Conservation (phyloP, 2,797 vertebrate genomes). For the Pseudochirops corinnae region DNA sequence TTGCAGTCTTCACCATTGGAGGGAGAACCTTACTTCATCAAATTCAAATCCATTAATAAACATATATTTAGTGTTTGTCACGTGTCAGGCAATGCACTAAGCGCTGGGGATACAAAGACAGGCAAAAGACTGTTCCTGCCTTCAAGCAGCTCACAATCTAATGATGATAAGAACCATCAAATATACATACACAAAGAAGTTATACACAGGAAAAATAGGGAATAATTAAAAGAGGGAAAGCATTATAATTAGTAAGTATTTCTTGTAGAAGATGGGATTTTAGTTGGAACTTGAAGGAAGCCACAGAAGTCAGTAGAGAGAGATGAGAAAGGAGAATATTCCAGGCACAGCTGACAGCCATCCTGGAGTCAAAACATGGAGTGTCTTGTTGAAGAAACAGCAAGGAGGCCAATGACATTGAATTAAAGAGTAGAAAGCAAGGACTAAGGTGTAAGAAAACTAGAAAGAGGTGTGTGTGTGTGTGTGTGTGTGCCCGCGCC, state of each 20-base stretch:
- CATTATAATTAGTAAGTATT: background rate
- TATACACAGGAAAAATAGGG: background rate
- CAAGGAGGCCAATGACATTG: background rate
- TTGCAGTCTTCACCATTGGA: no score
- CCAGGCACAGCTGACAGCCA: background rate
- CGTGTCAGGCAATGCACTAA: no score
- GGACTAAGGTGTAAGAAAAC: background rate
- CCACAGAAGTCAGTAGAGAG: background rate
- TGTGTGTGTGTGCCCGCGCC: background rate
- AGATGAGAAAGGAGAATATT: background rate
- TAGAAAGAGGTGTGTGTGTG: background rate
- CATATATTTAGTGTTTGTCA: no score
- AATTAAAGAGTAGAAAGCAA: background rate
- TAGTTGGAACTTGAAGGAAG: background rate
- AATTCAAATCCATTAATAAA: no score
- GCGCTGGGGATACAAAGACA: no score
- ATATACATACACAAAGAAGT: background rate
- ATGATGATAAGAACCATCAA: background rate
- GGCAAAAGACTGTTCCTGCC: background rate
- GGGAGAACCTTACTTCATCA: no score
- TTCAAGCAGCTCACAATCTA: background rate
- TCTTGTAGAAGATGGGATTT: background rate
- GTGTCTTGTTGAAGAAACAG: background rate
- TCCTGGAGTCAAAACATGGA: background rate
- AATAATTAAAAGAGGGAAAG: background rate